phyloP scores from a whole-genome alignment of 2,888 invertebrate species.

The Abrostola triplasia region DNA sequence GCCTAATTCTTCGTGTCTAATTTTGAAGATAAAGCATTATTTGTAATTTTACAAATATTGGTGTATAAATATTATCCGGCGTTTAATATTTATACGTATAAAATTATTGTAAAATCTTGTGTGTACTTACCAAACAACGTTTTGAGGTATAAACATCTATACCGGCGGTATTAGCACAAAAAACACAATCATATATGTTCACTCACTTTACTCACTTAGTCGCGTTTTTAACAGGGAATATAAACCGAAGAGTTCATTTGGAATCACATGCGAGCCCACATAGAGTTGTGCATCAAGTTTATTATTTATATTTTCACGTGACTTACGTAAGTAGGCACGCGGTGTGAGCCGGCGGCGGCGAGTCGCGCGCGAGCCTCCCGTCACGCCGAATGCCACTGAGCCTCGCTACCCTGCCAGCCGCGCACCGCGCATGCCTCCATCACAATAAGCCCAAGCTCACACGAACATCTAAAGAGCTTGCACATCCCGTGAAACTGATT shows the following conservation, averaged over 20 bases:
- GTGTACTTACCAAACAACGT: constrained; percentile 56
- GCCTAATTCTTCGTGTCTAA: too few species aligned
- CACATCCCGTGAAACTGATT: constrained; percentile 74
- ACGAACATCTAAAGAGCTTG: constrained; percentile 73
- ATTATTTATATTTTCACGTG: constrained; percentile 58
- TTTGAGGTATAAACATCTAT: constrained; percentile 41
- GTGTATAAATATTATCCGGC: constrained; percentile 1
- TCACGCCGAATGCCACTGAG: constrained; percentile 77
- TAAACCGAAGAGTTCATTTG: constrained; percentile 24
- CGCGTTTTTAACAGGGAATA: constrained; percentile 20
- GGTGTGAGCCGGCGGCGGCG: constrained; percentile 39
- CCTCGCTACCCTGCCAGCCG: constrained; percentile 56
- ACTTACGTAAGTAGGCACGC: constrained; percentile 82
- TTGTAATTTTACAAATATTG: neutral
- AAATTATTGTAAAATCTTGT: constrained; percentile 21
- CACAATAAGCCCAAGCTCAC: constrained; percentile 80
- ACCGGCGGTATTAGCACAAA: constrained; percentile 50
- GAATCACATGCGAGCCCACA: constrained; percentile 45
- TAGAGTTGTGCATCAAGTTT: constrained; percentile 49
- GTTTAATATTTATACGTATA: constrained; percentile 14
- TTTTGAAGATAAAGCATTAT: neutral
- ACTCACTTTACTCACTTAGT: constrained; percentile 61
- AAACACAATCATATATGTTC: constrained; percentile 62
- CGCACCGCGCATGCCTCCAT: constrained; percentile 82
- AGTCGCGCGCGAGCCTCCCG: constrained; percentile 68